Evolutionary conservation across 2,888 invertebrate species (phyloP), one percentile per base, ranked within the genome.

Genomic region (Drosophila mulleri): DNA sequence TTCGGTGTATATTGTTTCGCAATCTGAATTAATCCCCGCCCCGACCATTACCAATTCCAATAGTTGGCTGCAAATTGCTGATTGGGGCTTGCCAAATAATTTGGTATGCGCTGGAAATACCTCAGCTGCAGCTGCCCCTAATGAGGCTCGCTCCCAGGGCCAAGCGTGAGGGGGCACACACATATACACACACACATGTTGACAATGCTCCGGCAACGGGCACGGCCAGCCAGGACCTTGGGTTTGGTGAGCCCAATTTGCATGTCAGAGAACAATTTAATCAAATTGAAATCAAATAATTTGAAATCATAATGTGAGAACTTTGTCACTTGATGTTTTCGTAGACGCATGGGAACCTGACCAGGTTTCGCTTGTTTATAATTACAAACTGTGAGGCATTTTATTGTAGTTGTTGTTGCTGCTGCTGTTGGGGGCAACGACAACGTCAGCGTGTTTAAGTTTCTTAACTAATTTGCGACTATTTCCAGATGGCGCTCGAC

Each of bases 401-500:
- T 23, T 32, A 29, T 57, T 41, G 35, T 41, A 29, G 20, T 54
- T 54, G 44, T 39, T 39, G 57, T n/a, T 41, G 39, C 0, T 7
- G 7, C 16, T 45, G 41, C 32, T 20, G 42, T 29, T 41, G 18
- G 61, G 26, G 37, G 54, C 42, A 35, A 12, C 23, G 23, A 16
- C 57, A 18, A 20, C 65, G 14, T 42, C 48, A 54, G 16, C 44
- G 18, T 32, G 50, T 58, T 75, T 59, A 70, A 81, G 72, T 78
- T 71, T 61, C 61, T 62, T 26, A 70, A 75, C 78, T 82, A 78
- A 83, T 82, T 82, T 84, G 66, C 70, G 60, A 77, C 81, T 77
- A 61, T 48, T 90, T 90, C 23, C 92, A 94, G 94, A 93, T 92
- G 93, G 94, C 93, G 87, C 94, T 95, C 93, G 95, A 95, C 92